These are phyloP conservation scores for Hydrophis major DNA, from an alignment of 2,797 vertebrate species.

Conservation along the genomic window DNA sequence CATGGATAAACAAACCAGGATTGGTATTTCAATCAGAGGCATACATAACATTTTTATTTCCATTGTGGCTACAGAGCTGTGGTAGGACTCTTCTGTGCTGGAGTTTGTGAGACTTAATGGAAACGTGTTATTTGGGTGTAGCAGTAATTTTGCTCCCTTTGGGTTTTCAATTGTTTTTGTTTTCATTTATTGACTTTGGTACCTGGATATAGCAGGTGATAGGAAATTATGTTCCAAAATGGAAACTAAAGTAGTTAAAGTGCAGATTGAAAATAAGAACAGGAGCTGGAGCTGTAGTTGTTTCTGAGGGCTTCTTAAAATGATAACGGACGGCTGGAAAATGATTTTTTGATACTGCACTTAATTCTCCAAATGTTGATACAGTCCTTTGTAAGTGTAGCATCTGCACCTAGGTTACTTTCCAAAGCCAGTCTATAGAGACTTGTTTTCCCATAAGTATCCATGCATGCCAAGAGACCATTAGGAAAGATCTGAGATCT, in stretches of 20 bases:
- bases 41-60: background rate
- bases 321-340: background rate
- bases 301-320: background rate
- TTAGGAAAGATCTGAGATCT: background rate
- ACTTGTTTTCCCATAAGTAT: background rate
- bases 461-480: background rate
- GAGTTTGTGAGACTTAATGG: background rate
- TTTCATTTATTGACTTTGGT: background rate
- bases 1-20: background rate
- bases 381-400: background rate
- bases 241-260: slow-evolving; percentile 9
- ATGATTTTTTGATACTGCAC: background rate
- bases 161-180: slow-evolving; percentile 9
- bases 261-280: slow-evolving; percentile 12
- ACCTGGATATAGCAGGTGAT: background rate
- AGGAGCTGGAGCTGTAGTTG: background rate
- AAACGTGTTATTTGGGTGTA: background rate
- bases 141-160: background rate
- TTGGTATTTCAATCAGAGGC: background rate
- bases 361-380: background rate
- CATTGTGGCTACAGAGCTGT: background rate
- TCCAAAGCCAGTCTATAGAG: background rate
- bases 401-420: background rate
- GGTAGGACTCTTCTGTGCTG: background rate
- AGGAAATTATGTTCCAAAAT: slow-evolving; percentile 4